Conservation (phyloP, 2,113 vertebrate species). For the Trachemys scripta region DNA sequence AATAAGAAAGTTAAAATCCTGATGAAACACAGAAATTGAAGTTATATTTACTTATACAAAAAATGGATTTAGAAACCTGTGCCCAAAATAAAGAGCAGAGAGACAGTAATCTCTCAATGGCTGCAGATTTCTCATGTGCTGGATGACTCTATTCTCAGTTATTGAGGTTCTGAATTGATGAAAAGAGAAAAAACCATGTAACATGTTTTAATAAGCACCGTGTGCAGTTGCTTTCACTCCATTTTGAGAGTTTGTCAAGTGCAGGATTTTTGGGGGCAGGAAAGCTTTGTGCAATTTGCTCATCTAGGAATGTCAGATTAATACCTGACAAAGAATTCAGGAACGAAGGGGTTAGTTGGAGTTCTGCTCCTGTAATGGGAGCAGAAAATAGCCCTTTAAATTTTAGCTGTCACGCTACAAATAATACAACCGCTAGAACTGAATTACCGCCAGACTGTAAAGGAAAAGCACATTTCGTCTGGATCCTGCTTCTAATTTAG, state of each 20-base stretch:
- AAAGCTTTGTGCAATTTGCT: background rate
- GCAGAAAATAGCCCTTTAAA: background rate
- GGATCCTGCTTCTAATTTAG: conserved; percentile 11
- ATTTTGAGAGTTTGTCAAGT: conserved; percentile 1
- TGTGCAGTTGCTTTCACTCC: conserved; percentile 17
- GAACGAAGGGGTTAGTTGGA: background rate
- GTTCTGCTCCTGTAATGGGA: background rate
- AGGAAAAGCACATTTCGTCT: background rate
- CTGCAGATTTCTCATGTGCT: conserved; percentile 33
- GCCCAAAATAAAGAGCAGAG: background rate
- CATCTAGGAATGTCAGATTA: background rate
- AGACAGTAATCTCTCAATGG: background rate
- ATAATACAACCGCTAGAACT: background rate
- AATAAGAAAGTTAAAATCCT: conserved; percentile 42
- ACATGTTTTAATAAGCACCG: conserved; percentile 36
- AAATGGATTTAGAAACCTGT: conserved; percentile 30
- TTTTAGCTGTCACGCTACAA: background rate
- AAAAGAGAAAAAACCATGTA: background rate
- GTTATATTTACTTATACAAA: conserved; percentile 33
- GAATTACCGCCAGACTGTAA: background rate
- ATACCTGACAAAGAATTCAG: background rate
- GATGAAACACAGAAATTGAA: conserved; percentile 43
- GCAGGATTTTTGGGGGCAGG: conserved; percentile 14
- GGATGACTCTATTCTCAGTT: conserved; percentile 11
- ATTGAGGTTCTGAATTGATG: background rate